phyloP scores from a whole-genome alignment of 2,888 invertebrate genomes.

The Criorhina ranunculi region DNA sequence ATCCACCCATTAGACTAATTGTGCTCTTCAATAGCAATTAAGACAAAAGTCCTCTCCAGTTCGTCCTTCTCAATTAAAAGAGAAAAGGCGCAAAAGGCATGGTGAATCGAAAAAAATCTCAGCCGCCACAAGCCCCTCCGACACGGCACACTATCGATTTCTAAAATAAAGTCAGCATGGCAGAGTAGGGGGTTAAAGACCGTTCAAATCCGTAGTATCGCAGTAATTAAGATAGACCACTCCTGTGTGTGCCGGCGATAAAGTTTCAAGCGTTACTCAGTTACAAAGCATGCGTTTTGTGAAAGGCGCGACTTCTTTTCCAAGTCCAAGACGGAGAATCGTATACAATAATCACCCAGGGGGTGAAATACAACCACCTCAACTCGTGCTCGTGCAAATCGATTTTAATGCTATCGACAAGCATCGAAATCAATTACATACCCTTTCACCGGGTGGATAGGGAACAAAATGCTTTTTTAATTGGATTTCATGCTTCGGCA shows the following conservation, averaged over 20 bases:
- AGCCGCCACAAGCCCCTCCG: conserved; percentile 25
- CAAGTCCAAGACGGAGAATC: conserved; percentile 1
- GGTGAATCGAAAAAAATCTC: conserved; percentile 18
- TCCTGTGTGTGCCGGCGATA: conserved; percentile 28
- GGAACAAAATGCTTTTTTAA: conserved; percentile 73
- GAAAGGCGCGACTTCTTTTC: background rate
- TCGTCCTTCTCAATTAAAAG: conserved; percentile 57
- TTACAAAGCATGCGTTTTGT: conserved; percentile 12
- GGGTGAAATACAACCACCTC: conserved; percentile 6
- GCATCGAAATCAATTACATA: conserved; percentile 75
- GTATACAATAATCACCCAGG: background rate
- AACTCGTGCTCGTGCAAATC: conserved; percentile 56
- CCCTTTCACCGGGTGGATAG: conserved; percentile 67
- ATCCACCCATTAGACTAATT: conserved; percentile 67
- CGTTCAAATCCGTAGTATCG: conserved; percentile 31
- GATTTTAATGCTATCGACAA: conserved; percentile 72
- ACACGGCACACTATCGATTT: conserved; percentile 43
- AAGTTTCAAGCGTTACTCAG: conserved; percentile 34
- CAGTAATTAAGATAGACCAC: conserved; percentile 53
- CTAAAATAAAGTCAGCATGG: conserved; percentile 5
- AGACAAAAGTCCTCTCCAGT: conserved; percentile 58
- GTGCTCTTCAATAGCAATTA: conserved; percentile 70
- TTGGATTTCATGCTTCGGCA: conserved; percentile 75
- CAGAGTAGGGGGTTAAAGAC: background rate
- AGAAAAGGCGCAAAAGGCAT: conserved; percentile 5